Evolutionary conservation across 23 tunicate species (phyloP), one percentile per base, ranked within the genome.

Genomic region (Halocynthia aurantium): DNA sequence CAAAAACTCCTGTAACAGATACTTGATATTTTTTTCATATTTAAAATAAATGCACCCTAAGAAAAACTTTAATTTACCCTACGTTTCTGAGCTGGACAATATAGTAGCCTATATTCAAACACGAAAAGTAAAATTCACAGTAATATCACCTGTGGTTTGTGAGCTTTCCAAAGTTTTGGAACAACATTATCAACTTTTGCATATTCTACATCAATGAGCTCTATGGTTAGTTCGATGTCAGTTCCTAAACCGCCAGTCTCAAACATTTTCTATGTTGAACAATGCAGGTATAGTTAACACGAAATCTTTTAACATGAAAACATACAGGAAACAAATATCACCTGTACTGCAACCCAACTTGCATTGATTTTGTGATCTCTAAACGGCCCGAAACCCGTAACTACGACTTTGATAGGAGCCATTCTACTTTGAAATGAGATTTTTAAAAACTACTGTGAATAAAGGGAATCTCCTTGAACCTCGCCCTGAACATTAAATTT

Each of bases 311-410:
- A 31, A 31, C 44, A 31, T 31, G 44, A 31, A 31, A 31, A 31
- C 44, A 31, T 31, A 31, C 44, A 31, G 44, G 18, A 11, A 13
- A 75, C 19, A 5, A 15, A 22, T 13, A 56, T 60, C 76, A 84
- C 96, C 80, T 84, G 75, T 8, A 80, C 88, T 80, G 96, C 88
- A 75, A 80, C 84, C 96, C 96, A 89, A 69, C 96, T 89, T 49
- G 96, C 71, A 71, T 89, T 89, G 20, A 80, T 76, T 70, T 89
- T 75, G 81, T 84, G 82, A 51, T 67, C 81, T 10, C 85, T 85
- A 89, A 89, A 89, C 0, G 83, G 83, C 51, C 88, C 96, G 56
- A 89, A 89, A 0, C 96, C 96, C 5, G 96, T 89, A 50, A 84
- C 88, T 5, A 88, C 77, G 62, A 88, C 87, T 71, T 80, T 88